Conservation (phyloP, 2,797 vertebrate genomes). For the Telmatherina bonti region DNA sequence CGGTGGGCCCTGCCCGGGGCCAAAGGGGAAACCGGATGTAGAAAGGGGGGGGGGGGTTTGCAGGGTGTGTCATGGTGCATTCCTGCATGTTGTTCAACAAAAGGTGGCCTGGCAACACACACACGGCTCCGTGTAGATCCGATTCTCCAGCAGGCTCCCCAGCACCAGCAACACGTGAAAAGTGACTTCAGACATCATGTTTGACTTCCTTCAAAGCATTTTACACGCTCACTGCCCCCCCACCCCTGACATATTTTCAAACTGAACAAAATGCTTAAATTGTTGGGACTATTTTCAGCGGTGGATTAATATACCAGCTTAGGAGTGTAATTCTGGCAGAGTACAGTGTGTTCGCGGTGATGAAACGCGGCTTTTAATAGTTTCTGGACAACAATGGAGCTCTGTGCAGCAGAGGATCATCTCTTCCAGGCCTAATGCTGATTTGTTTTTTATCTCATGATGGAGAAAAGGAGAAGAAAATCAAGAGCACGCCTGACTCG, state of each 20-base stretch:
- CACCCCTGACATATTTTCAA: background rate
- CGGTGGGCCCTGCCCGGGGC: conserved; percentile 4
- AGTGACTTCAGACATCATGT: rapidly evolving
- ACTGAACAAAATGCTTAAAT: background rate
- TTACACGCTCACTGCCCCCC: no score
- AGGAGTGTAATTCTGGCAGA: background rate
- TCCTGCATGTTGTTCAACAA: conserved; percentile 15
- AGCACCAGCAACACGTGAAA: no score
- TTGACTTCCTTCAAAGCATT: background rate
- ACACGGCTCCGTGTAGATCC: background rate
- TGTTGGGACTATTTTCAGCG: background rate
- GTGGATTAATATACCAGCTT: background rate
- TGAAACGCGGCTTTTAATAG: background rate
- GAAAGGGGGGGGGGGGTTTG: conserved; percentile 34
- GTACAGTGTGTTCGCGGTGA: background rate
- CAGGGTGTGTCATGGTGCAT: conserved; percentile 37
- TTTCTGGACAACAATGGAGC: conserved; percentile 3
- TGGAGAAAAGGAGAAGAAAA: no score
- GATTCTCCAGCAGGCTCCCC: no score
- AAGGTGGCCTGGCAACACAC: background rate
- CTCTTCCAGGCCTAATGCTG: background rate
- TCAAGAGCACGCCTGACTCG: background rate
- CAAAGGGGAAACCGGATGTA: conserved; percentile 21
- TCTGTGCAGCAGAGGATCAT: background rate
- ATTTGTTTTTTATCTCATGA: background rate